These are phyloP conservation scores for Tuta absoluta DNA, from an alignment of 2,888 invertebrate genomes.

Conservation along the genomic window DNA sequence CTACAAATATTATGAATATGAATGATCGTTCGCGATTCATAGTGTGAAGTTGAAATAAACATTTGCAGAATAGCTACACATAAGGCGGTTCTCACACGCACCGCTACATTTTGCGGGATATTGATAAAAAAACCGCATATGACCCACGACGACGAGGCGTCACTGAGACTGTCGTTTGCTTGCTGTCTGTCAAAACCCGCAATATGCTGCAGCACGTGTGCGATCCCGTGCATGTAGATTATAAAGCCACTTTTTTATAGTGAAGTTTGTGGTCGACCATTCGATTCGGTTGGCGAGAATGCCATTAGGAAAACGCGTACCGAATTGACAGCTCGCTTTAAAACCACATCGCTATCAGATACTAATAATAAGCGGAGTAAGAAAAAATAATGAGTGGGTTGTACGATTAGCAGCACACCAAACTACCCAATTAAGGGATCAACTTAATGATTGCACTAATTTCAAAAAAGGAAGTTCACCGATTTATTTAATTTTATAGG, in stretches of 20 bases:
- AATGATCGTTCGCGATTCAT: not conserved
- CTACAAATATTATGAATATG: not conserved
- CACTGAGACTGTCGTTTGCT: too few relatives aligned
- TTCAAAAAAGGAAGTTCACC: too few relatives aligned
- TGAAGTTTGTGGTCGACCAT: slow-evolving; percentile 13
- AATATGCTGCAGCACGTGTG: not conserved
- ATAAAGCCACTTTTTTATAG: not conserved
- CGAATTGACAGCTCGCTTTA: not conserved
- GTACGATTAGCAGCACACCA: too few relatives aligned
- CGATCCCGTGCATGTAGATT: not conserved
- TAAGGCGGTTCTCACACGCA: not conserved
- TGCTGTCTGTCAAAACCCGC: not conserved
- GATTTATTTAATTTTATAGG: too few relatives aligned
- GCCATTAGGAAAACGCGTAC: not conserved
- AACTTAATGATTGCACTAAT: too few relatives aligned
- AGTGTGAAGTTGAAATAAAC: slow-evolving; percentile 20
- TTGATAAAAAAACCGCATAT: too few relatives aligned
- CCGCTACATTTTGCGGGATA: too few relatives aligned
- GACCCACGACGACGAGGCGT: too few relatives aligned
- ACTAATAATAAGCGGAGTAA: not conserved
- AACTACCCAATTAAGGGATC: too few relatives aligned
- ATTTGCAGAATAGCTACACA: slow-evolving; percentile 20
- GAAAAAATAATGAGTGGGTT: too few relatives aligned
- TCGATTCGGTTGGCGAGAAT: slow-evolving; percentile 7
- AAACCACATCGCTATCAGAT: not conserved